Evolutionary conservation across 2,797 vertebrate genomes (phyloP), one percentile per base, ranked within the genome.

Genomic region (Cossypha caffra): DNA sequence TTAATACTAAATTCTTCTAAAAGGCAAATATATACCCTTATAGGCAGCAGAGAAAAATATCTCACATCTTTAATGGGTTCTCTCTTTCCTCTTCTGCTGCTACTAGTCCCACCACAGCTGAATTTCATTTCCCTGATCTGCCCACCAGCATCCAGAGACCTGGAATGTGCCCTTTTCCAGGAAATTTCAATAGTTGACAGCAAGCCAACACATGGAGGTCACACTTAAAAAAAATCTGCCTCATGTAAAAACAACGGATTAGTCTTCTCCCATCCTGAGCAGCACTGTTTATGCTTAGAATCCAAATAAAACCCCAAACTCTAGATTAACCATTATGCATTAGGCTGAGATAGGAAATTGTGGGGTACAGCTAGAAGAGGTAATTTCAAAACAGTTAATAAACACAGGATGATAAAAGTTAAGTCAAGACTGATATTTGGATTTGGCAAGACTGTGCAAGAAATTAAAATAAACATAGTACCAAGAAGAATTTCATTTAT

Each of bases 111-210:
- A 93, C 35, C 80, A 84, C 88, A 96, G 83, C 93, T 95, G 90
- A 95, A 25, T 90, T 88, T 95, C 73, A 94, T 93, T 92, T 92
- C 31, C 54, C 26, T 91, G 59, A 93, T 88, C 96, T 96, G 77
- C 88, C 80, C 83, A 97, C 92, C 83, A 93, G 62, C 31, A 88
- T 78, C 79, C 78, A 95, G 66, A 94, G 80, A 96, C 86, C 90
- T 95, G 86, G 86, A 96, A 95, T 73, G 79, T 88, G 80, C 92
- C 90, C 76, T 62, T 37, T 94, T 97, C 93, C 92, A 96, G 83
- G 93, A 93, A 91, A 95, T 76, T 93, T 94, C 93, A 94, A 82
- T 88, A 93, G 86, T 11, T 94, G 93, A 82, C 67, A 93, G 55
- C 52, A 81, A 86, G 90, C 90, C 92, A 95, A 84, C 58, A 93